Base-by-base conservation (phyloP, 2,888 invertebrate species). In the Trissoscelio sp. region DNA sequence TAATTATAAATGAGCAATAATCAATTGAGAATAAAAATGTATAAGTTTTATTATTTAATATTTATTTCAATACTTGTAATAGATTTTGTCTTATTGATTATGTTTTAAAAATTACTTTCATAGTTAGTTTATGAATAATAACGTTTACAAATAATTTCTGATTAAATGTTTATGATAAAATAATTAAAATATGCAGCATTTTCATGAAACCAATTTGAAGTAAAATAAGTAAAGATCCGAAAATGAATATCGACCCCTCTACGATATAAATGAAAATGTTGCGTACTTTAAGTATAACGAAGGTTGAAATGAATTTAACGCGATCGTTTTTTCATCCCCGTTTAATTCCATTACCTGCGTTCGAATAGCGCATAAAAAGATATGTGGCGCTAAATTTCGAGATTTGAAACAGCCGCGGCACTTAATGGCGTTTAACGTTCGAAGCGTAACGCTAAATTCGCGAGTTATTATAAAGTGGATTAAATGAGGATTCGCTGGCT, bases 381-480 rank as follows among this genome's bases (percentile, higher is more conserved):
- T 74, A 64, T 48, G 74, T 34, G 55, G 9, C 58, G 66, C 28
- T 66, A 66, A 75, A 75, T 75, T 75, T 58, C 5, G 28, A 51
- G 57, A 75, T 67, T 67, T 51, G 22, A 67, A 60, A 69, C 24
- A 6, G 31, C 11, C 28, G 44, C 20, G 22, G 46, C 20, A 5
- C 46, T 55, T 57, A 74, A 64, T 20, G 12, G 22, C 44, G 31
- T 44, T 66, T 28, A 58, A 48, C 58, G 55, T 11, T 14, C 20
- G 31, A 62, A 60, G 0, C 24, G 64, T 66, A 18, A 60, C 75
- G 60, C 42, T 60, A 60, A 60, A 77, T 53, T 60, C 39, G 18
- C 51, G 22, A 60, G 42, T 75, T 75, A 75, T 67, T 62, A 55
- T 77, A 62, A 60, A 75, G 51, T 58, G 67, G 67, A 75, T 67